These are phyloP conservation scores for Pelecanoides urinatrix DNA, from an alignment of 2,113 vertebrate species.

Conservation along the genomic window DNA sequence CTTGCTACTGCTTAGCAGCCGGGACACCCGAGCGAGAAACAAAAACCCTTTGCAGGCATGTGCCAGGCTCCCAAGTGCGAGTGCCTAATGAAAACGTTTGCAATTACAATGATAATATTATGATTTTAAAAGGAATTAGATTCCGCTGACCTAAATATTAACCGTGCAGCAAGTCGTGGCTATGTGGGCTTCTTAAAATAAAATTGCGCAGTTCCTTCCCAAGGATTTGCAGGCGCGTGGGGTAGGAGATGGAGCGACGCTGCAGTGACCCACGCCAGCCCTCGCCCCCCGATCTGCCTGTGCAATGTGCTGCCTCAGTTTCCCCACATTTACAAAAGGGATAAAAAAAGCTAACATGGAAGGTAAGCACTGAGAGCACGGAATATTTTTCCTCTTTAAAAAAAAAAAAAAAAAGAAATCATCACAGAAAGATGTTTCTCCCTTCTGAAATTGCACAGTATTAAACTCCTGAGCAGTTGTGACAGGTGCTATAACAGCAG, in stretches of 20 bases:
- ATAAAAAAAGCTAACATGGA: not conserved
- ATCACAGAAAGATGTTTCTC: not conserved
- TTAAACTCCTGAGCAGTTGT: constrained; percentile 64
- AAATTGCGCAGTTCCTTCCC: not conserved
- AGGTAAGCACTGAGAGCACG: fast-evolving
- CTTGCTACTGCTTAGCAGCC: not conserved
- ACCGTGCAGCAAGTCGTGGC: not conserved
- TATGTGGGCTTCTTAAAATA: not conserved
- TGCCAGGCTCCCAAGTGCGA: not conserved
- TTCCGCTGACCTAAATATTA: constrained; percentile 50
- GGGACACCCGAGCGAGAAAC: not conserved
- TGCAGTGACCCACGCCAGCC: not conserved
- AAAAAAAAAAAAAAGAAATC: not conserved
- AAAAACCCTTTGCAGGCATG: not conserved
- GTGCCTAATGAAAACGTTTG: constrained; percentile 27
- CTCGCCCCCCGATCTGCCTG: fast-evolving
- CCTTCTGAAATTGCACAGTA: constrained; percentile 26
- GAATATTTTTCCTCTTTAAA: not conserved
- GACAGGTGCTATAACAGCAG: constrained; percentile 68
- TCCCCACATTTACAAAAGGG: not conserved
- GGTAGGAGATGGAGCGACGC: not conserved
- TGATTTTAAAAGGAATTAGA: constrained; percentile 32
- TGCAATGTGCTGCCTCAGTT: not conserved
- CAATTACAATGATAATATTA: constrained; percentile 43
- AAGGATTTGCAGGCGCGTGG: not conserved